Evolutionary conservation across 64 coral and sea anemone species (phyloP).

Genomic region (Montipora foliosa): DNA sequence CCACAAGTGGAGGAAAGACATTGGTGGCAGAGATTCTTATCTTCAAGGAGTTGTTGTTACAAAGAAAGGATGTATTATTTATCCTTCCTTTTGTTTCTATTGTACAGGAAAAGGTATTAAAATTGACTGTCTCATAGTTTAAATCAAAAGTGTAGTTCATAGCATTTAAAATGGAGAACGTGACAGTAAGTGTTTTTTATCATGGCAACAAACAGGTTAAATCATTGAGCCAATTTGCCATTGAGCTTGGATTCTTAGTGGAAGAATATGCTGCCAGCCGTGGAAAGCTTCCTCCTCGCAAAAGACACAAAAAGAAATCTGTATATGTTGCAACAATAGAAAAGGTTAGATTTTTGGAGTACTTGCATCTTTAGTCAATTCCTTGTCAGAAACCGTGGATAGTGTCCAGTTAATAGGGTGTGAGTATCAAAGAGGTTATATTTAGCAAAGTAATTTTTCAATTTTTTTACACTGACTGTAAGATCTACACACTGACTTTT

Average conservation of each 20-base stretch:
- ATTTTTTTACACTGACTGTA: too few relatives aligned
- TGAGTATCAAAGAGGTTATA: too few relatives aligned
- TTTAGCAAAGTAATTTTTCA: too few relatives aligned
- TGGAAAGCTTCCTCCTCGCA: conserved; percentile 87
- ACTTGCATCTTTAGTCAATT: too few relatives aligned
- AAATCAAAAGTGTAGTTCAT: too few relatives aligned
- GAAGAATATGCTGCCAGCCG: conserved; percentile 96
- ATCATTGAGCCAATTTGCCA: conserved; percentile 88
- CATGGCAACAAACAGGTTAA: conserved; percentile 73
- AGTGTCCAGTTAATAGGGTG: too few relatives aligned
- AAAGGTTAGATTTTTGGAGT: conserved; percentile 53
- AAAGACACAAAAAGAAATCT: conserved; percentile 88
- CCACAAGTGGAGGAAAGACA: conserved; percentile 99
- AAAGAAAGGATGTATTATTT: conserved; percentile 90
- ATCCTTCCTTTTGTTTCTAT: conserved; percentile 97
- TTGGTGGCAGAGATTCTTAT: conserved; percentile 97
- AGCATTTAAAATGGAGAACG: too few relatives aligned
- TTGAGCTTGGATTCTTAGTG: conserved; percentile 94
- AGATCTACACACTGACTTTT: too few relatives aligned
- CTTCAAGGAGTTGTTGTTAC: conserved; percentile 87
- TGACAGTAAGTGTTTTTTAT: background rate
- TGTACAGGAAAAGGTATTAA: conserved; percentile 95
- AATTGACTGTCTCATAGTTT: too few relatives aligned
- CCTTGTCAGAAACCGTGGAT: too few relatives aligned
- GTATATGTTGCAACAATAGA: conserved; percentile 98